A percentile compares a stretch with the other conserved stretches of the same genome.
Conservation (phyloP, 2,113 vertebrate species). For the Dromaius novaehollandiae region DNA sequence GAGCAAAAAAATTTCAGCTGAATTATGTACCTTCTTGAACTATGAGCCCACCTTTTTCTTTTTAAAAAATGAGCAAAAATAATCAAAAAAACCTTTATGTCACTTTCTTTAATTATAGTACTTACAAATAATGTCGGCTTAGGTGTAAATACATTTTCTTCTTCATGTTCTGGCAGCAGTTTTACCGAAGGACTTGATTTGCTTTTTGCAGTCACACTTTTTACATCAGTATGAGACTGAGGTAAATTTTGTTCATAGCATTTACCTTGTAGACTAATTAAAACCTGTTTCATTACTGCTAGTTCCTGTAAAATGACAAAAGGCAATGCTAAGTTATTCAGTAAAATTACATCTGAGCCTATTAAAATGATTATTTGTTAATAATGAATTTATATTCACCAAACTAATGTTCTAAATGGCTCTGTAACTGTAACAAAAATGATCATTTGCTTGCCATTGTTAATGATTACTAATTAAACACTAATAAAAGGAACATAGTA, state of each 20-base stretch:
- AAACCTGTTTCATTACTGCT: slow-evolving; percentile 91
- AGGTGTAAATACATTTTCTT: slow-evolving; percentile 80
- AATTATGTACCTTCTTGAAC: background rate
- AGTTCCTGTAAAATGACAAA: slow-evolving; percentile 84
- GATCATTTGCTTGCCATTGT: background rate
- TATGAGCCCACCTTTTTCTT: background rate
- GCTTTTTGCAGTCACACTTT: slow-evolving; percentile 36
- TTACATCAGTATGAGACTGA: slow-evolving; percentile 50
- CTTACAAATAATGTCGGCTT: slow-evolving; percentile 95
- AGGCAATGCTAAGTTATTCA: slow-evolving; percentile 8
- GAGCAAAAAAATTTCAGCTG: background rate
- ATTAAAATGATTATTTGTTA: slow-evolving; percentile 21
- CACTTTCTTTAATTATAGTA: slow-evolving; percentile 40
- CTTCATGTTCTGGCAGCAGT: slow-evolving; percentile 69
- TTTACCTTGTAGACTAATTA: slow-evolving; percentile 83
- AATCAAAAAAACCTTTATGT: background rate
- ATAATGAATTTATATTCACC: background rate
- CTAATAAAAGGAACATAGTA: background rate
- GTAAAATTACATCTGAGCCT: slow-evolving; percentile 5
- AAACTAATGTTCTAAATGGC: background rate
- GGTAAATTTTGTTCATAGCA: slow-evolving; percentile 61
- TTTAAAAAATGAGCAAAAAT: background rate
- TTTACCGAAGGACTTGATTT: slow-evolving; percentile 50
- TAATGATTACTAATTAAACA: background rate
- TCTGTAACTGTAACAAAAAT: background rate